Base-by-base conservation (phyloP, 2,888 invertebrate genomes). In the Plemyria rubiginata region DNA sequence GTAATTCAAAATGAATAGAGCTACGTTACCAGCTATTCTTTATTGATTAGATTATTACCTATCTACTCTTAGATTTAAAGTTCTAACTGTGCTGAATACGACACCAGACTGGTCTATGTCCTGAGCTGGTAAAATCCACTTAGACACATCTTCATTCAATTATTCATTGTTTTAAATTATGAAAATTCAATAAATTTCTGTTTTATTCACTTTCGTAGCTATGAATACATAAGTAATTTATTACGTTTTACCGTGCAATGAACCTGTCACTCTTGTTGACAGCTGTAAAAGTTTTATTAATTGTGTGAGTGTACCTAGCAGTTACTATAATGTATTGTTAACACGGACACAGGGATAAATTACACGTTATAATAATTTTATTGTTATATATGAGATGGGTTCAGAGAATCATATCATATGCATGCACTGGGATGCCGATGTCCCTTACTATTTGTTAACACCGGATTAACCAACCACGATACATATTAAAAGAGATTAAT, bases 1-100 rank as follows among this genome's bases (percentile, higher is more conserved):
- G 90, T 90, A 85, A 84, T 85, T 82, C 77, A 75, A 71, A 87
- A 86, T 82, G 82, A 87, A 85, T 74, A 62, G 67, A 77, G 79
- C 87, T 78, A 75, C 71, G 28, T 71, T 74, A 81, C 84, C 84
- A 82, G 60, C 84, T 84, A 84, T 71, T 79, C 81, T 81, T 72
- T 73, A 75, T 74, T 79, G 73, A 77, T 74, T 70, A 78, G 59
- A 60, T 78, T 71, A 59, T 48, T 32, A 45, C 40, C 54, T 74
- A 81, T 62, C 59, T 74, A 81, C 62, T 78, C 84, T 87, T 87
- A 87, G 71, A 78, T 78, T 79, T 76, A 77, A 77, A 75, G 67
- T 73, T 70, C 76, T 81, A 77, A 70, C 70, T 74, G 62, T 78
- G 80, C 80, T 82, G 83, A 83, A 80, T 84, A 84, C 84, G 81